phyloP scores from a whole-genome alignment of 1,140 invertebrate genomes.

The Episyrphus balteatus region DNA sequence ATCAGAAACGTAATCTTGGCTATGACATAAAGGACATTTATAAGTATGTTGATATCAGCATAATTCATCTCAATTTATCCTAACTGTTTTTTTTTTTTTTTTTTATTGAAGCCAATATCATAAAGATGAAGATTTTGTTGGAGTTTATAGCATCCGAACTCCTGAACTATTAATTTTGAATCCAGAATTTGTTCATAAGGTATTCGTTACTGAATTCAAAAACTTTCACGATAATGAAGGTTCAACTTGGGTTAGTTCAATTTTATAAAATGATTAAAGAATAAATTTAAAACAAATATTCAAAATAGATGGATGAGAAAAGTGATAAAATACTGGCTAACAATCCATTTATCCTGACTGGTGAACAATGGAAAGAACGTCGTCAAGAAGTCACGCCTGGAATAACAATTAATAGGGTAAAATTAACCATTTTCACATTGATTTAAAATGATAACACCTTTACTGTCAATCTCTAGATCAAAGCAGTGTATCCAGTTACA shows the following conservation, averaged over 20 bases:
- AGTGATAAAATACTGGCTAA: slow-evolving; percentile 36
- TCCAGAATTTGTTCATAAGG: slow-evolving; percentile 39
- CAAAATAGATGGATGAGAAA: slow-evolving; percentile 33
- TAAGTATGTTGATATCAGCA: too few relatives aligned
- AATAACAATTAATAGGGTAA: slow-evolving; percentile 38
- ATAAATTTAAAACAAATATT: too few relatives aligned
- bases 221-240: slow-evolving; percentile 36
- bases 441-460: too few relatives aligned
- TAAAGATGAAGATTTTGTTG: slow-evolving; percentile 22
- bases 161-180: slow-evolving; percentile 38
- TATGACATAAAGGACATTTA: slow-evolving; percentile 30
- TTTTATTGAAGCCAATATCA: slow-evolving; percentile 16
- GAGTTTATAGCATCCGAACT: slow-evolving; percentile 15
- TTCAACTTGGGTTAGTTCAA: slow-evolving; percentile 5
- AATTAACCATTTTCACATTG: too few relatives aligned
- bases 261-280: too few relatives aligned
- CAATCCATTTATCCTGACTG: slow-evolving; percentile 37
- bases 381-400: slow-evolving; percentile 42
- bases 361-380: slow-evolving; percentile 44
- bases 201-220: slow-evolving; percentile 41
- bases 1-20: slow-evolving; percentile 13
- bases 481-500: slow-evolving; percentile 27
- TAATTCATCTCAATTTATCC: too few relatives aligned
- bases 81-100: neutral
- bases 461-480: slow-evolving; percentile 14